phyloP scores from a whole-genome alignment of 2,797 vertebrate genomes.

The Mastacembelus armatus region DNA sequence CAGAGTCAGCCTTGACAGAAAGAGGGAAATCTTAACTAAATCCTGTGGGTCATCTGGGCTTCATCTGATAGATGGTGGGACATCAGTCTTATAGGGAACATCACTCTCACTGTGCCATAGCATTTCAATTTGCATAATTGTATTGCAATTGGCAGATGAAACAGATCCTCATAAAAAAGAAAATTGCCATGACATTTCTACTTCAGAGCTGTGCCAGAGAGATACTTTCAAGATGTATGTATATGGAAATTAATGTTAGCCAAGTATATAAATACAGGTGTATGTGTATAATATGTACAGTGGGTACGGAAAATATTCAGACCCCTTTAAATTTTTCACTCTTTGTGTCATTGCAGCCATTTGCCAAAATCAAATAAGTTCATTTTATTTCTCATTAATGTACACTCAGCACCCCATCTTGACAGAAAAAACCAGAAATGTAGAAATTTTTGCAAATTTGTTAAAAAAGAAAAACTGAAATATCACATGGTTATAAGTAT shows the following conservation, averaged over 20 bases:
- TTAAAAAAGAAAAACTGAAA: too few relatives aligned
- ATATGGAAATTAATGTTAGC: not conserved
- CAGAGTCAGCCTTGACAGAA: conserved; percentile 55
- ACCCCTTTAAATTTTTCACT: too few relatives aligned
- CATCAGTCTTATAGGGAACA: conserved; percentile 79
- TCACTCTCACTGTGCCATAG: conserved; percentile 65
- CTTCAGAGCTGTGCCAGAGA: conserved; percentile 1
- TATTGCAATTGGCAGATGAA: conserved; percentile 67
- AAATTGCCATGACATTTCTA: conserved; percentile 52
- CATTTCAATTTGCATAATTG: conserved; percentile 80
- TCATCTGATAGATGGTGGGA: conserved; percentile 71
- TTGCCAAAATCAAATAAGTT: too few relatives aligned
- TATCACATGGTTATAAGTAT: too few relatives aligned
- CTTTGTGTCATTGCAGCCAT: too few relatives aligned
- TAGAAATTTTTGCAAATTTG: too few relatives aligned
- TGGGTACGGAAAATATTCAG: too few relatives aligned
- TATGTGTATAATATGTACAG: too few relatives aligned
- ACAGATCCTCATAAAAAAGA: conserved; percentile 36
- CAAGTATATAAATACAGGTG: not conserved
- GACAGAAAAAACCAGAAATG: too few relatives aligned
- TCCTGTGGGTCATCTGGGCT: too few relatives aligned
- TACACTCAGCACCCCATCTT: too few relatives aligned
- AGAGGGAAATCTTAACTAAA: conserved; percentile 50
- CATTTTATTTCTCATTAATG: too few relatives aligned
- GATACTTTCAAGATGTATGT: conserved; percentile 41